Evolutionary conservation across 2,113 vertebrate genomes (phyloP).

Genomic region (Odontesthes bonariensis): DNA sequence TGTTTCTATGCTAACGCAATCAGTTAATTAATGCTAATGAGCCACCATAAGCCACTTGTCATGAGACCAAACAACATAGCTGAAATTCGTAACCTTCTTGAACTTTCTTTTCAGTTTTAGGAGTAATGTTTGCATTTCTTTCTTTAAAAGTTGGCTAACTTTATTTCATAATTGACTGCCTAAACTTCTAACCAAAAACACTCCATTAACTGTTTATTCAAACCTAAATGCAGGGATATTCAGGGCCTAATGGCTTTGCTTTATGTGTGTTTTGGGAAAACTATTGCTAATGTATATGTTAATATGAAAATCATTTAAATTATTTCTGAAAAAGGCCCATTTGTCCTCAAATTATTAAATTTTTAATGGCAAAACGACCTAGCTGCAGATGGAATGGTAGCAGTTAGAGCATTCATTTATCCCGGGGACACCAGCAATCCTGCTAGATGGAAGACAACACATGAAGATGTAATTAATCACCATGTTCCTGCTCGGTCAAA

Average conservation of each 20-base stretch:
- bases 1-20: too few species aligned
- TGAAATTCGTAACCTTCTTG: too few species aligned
- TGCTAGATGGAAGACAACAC: slow-evolving; percentile 75
- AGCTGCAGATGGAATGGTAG: slow-evolving; percentile 54
- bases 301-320: slow-evolving; percentile 59
- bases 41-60: too few species aligned
- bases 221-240: slow-evolving; percentile 23
- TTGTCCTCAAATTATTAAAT: slow-evolving; percentile 60
- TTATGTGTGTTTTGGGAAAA: slow-evolving; percentile 19
- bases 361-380: slow-evolving; percentile 52
- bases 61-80: too few species aligned
- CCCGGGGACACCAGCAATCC: slow-evolving; percentile 71
- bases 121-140: not conserved
- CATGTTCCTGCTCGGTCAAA: slow-evolving; percentile 65
- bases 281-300: slow-evolving; percentile 42
- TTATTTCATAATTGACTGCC: not conserved
- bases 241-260: slow-evolving; percentile 4
- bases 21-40: too few species aligned
- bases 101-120: too few species aligned
- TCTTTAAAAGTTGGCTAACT: not conserved
- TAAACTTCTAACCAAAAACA: not conserved
- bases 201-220: slow-evolving; percentile 41
- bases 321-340: slow-evolving; percentile 57
- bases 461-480: slow-evolving; percentile 73
- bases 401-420: slow-evolving; percentile 71